Base-by-base conservation (phyloP, 1,140 invertebrate genomes). In the Lepidotrigona ventralis region DNA sequence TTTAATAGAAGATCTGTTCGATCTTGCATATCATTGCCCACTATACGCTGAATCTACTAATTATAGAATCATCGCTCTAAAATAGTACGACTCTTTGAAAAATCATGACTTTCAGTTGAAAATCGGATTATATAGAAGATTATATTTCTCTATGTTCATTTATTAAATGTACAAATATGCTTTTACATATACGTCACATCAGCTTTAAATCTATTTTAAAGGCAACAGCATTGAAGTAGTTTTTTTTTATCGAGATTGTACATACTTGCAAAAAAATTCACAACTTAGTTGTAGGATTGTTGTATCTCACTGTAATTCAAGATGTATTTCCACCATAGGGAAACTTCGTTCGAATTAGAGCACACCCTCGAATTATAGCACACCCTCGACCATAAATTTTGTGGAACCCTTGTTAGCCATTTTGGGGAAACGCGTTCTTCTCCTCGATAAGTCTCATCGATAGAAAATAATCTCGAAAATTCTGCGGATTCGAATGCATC, bases 1-100 rank as follows among this genome's bases (percentile, higher is more conserved):
- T 81, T 81, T 81, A 81, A 81, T 75, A 81, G 71, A 53, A 26
- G 51, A 71, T 17, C 71, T 75, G 79, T 46, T 81, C 71, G 71
- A 81, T 64, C 71, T 66, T 66, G 58, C 60, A 66, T 74, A 74
- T 81, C 46, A 60, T 46, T 66, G 17, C 51, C 8, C 29, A 60
- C 70, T 29, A 64, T 58, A n/a, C 77, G 39, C 26, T 33, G 23
- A 54, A 75, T 21, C 29, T 33, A 75, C 79, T 75, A 81, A 81
- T 81, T 81, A 81, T 81, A 81, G 79, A 75, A 64, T 68, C 23
- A 2, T 23, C 19, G 71, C 29, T 75, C 54, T 75, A 75, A 26
- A 66, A 54, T 64, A n/a, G 21, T 23, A 17, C 26, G 51, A 1
- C 6, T 39, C 6, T 51, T 64, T 21, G 26, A 54, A 58, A n/a